These are phyloP conservation scores for Eurypyga helias DNA, from an alignment of 2,113 vertebrate species.

Conservation along the genomic window DNA sequence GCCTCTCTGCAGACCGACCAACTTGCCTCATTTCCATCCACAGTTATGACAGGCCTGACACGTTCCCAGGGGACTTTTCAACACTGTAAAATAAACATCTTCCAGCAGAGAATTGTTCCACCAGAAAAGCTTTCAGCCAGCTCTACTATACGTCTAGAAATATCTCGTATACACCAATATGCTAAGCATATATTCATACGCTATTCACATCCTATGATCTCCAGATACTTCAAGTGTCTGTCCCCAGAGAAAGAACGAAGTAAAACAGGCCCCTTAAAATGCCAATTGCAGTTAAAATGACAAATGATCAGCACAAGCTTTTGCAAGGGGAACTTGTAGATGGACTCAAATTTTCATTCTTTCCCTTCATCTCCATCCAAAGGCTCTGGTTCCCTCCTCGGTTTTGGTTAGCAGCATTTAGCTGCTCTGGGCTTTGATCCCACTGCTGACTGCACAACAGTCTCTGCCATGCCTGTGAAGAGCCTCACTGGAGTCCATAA, in stretches of 20 bases:
- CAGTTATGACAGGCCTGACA: constrained; percentile 18
- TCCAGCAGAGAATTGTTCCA: background rate
- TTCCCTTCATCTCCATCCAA: background rate
- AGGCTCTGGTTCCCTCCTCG: background rate
- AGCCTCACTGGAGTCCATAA: background rate
- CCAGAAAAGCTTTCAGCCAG: background rate
- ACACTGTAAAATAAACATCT: background rate
- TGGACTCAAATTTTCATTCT: background rate
- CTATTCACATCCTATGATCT: background rate
- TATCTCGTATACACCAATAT: fast-evolving
- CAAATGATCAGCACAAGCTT: background rate
- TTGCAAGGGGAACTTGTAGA: background rate
- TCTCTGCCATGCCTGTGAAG: background rate
- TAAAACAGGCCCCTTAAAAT: background rate
- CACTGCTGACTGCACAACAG: background rate
- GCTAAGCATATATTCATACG: background rate
- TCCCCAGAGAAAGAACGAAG: background rate
- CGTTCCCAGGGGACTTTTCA: background rate
- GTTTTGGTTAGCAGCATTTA: background rate
- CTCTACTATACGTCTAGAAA: background rate
- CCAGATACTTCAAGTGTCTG: background rate
- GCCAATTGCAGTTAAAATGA: background rate
- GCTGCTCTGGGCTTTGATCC: background rate
- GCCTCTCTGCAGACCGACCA: background rate
- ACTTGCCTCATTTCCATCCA: constrained; percentile 23